phyloP scores from a whole-genome alignment of 1,140 invertebrate species.

The Polypedilum pembai region DNA sequence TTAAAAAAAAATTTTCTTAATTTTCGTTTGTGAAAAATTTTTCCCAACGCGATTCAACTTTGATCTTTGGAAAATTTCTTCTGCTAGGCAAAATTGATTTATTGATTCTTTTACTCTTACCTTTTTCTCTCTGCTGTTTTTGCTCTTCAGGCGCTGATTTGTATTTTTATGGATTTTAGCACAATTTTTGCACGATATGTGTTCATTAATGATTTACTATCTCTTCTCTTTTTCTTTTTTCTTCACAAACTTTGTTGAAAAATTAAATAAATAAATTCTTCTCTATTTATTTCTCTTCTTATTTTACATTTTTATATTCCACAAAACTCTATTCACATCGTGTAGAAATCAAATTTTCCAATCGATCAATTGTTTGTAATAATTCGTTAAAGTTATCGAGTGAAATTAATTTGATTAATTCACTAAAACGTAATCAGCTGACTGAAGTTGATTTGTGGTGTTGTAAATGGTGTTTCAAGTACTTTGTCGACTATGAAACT shows the following conservation, averaged over 20 bases:
- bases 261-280: background rate
- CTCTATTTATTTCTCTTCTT: background rate
- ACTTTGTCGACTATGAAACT: conserved; percentile 22
- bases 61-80: background rate
- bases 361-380: background rate
- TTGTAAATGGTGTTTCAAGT: background rate
- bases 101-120: background rate
- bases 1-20: background rate
- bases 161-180: background rate
- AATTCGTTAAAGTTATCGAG: conserved; percentile 23
- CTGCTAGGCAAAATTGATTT: background rate
- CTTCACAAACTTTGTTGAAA: background rate
- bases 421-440: conserved; percentile 27
- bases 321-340: background rate
- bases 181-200: conserved; percentile 3
- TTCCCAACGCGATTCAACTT: background rate
- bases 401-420: conserved; percentile 27
- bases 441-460: conserved; percentile 15
- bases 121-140: background rate
- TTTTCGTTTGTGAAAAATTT: background rate
- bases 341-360: conserved; percentile 6
- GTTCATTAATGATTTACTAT: conserved; percentile 7
- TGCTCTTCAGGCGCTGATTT: background rate
- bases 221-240: background rate
- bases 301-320: background rate